Percentiles rank a stretch among this genome's conserved stretches.
Conservation (phyloP, 2,888 invertebrate species). For the Vesta saturnalis region DNA sequence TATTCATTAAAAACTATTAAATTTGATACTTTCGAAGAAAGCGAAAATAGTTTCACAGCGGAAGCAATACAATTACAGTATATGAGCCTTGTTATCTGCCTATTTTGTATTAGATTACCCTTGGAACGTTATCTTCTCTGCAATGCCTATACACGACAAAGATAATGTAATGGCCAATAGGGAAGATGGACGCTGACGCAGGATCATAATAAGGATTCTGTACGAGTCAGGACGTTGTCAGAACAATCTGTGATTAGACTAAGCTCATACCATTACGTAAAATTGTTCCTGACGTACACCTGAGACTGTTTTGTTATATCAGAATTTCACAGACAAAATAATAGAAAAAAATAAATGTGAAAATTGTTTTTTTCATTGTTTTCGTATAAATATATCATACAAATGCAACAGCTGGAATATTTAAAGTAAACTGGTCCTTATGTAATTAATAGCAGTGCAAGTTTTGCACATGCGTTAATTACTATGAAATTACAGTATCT, state of each 20-base stretch:
- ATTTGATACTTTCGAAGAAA: conserved; percentile 15
- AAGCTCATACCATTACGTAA: conserved; percentile 35
- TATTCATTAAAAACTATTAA: neutral
- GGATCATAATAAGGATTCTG: conserved; percentile 36
- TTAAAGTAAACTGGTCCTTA: too few species aligned
- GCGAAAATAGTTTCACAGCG: conserved; percentile 36
- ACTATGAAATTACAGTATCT: too few species aligned
- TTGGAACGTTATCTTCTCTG: conserved; percentile 33
- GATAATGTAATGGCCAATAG: conserved; percentile 41
- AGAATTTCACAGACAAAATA: conserved; percentile 13
- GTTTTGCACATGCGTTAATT: too few species aligned
- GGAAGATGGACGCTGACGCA: conserved; percentile 41
- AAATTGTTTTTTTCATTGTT: neutral
- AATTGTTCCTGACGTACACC: conserved; percentile 37
- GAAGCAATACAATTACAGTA: conserved; percentile 48
- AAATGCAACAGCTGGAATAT: too few species aligned
- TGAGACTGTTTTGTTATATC: conserved; percentile 26
- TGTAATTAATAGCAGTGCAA: too few species aligned
- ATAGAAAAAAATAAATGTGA: conserved; percentile 8
- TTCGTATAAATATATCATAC: neutral
- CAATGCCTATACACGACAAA: conserved; percentile 34
- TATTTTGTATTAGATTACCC: conserved; percentile 38
- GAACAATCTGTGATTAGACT: conserved; percentile 42
- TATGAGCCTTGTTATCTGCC: conserved; percentile 46
- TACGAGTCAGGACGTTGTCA: conserved; percentile 36